phyloP scores from a whole-genome alignment of 2,113 vertebrate genomes.

The Hassar affinis region DNA sequence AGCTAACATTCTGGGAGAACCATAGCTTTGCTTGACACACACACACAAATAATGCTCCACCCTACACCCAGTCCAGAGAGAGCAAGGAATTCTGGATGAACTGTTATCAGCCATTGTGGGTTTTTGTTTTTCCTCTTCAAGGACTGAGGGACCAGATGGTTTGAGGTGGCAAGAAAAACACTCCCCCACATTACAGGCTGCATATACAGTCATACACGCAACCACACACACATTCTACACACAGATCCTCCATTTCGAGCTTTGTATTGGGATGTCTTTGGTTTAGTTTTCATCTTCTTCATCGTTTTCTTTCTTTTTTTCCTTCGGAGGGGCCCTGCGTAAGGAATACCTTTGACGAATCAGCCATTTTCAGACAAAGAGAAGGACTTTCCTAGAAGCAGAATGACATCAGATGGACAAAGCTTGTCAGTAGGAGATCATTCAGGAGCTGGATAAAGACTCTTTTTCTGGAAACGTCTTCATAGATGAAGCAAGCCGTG shows the following conservation, averaged over 20 bases:
- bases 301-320: conserved; percentile 13
- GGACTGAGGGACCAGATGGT: conserved; percentile 54
- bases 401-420: conserved; percentile 61
- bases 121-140: conserved; percentile 9
- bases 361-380: conserved; percentile 55
- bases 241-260: conserved; percentile 57
- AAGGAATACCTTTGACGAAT: conserved; percentile 61
- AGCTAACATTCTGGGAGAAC: conserved; percentile 29
- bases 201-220: conserved; percentile 55
- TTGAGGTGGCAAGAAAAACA: conserved; percentile 52
- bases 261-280: conserved; percentile 57
- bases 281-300: conserved; percentile 38
- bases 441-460: conserved; percentile 67
- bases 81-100: conserved; percentile 29
- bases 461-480: background rate
- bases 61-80: conserved; percentile 12
- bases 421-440: conserved; percentile 64
- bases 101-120: background rate
- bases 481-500: background rate
- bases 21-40: conserved; percentile 2
- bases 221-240: conserved; percentile 57
- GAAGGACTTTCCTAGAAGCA: conserved; percentile 55
- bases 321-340: conserved; percentile 57
- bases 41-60: conserved; percentile 19
- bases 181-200: conserved; percentile 45